Evolutionary conservation across 2,797 vertebrate species (phyloP).

Genomic region (Salarias fasciatus): DNA sequence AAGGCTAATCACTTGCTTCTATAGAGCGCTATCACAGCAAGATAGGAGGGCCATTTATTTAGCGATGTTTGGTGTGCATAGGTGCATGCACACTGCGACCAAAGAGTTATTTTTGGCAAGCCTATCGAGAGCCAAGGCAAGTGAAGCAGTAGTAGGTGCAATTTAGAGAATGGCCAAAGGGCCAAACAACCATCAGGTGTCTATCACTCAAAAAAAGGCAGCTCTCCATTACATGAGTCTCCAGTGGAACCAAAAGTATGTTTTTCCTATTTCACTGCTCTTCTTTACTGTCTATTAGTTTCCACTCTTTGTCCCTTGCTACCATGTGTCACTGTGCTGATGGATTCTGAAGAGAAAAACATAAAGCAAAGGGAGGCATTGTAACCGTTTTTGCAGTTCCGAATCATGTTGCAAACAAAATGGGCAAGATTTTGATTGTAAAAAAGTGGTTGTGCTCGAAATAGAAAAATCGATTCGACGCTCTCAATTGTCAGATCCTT

Average conservation of each 20-base stretch:
- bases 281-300: slow-evolving; percentile 21
- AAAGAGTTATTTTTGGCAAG: slow-evolving; percentile 44
- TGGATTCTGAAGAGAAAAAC: slow-evolving; percentile 7
- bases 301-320: slow-evolving; percentile 8
- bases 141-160: slow-evolving; percentile 32
- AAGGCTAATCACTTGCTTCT: slow-evolving; percentile 59
- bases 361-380: neutral
- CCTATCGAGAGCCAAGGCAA: slow-evolving; percentile 30
- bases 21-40: slow-evolving; percentile 29
- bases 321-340: slow-evolving; percentile 1
- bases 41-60: slow-evolving; percentile 41
- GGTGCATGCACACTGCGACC: slow-evolving; percentile 7
- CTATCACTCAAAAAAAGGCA: slow-evolving; percentile 38
- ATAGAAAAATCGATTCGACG: neutral
- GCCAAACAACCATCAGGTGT: slow-evolving; percentile 41
- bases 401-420: neutral
- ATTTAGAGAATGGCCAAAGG: slow-evolving; percentile 42
- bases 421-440: neutral
- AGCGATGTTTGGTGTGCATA: slow-evolving; percentile 27
- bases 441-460: neutral
- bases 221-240: slow-evolving; percentile 12
- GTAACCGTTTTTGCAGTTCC: neutral
- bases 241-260: slow-evolving; percentile 27
- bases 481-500: neutral
- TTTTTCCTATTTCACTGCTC: slow-evolving; percentile 8